These are phyloP conservation scores for Penaeus indicus DNA, from an alignment of 1,140 invertebrate species.

Conservation along the genomic window DNA sequence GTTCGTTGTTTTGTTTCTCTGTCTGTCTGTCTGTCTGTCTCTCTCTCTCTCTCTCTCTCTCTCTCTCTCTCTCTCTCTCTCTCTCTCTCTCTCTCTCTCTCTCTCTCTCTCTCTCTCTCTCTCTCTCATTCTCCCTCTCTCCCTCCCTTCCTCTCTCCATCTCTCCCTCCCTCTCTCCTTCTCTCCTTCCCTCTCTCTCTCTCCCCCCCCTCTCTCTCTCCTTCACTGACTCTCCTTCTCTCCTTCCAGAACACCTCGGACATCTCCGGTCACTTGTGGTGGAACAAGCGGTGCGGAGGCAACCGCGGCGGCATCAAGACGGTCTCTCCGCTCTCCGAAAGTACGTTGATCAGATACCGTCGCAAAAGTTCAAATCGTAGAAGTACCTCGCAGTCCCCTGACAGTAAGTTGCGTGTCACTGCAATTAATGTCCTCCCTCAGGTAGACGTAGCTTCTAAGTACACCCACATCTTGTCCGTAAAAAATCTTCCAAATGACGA, in stretches of 20 bases:
- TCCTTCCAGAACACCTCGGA: conserved; percentile 30
- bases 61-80: too few relatives aligned
- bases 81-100: too few relatives aligned
- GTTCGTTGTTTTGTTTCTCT: too few relatives aligned
- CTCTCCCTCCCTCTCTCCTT: too few relatives aligned
- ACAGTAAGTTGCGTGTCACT: conserved; percentile 62
- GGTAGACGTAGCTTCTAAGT: conserved; percentile 13
- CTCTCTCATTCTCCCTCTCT: too few relatives aligned
- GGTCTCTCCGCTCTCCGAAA: conserved; percentile 23
- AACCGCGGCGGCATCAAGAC: background rate
- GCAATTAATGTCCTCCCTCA: conserved; percentile 42
- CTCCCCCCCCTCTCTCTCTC: background rate
- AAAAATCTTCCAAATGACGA: conserved; percentile 57
- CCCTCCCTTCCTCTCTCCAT: too few relatives aligned
- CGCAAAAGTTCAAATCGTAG: conserved; percentile 59
- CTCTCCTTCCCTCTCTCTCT: too few relatives aligned
- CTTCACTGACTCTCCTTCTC: background rate
- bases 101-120: too few relatives aligned
- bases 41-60: too few relatives aligned
- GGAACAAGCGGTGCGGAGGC: conserved; percentile 41
- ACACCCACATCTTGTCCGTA: background rate
- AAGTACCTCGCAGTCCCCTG: conserved; percentile 35
- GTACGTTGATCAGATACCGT: conserved; percentile 63
- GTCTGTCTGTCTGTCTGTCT: too few relatives aligned
- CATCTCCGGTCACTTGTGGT: conserved; percentile 33